Conservation (phyloP, 1,140 invertebrate species). For the Mya arenaria region DNA sequence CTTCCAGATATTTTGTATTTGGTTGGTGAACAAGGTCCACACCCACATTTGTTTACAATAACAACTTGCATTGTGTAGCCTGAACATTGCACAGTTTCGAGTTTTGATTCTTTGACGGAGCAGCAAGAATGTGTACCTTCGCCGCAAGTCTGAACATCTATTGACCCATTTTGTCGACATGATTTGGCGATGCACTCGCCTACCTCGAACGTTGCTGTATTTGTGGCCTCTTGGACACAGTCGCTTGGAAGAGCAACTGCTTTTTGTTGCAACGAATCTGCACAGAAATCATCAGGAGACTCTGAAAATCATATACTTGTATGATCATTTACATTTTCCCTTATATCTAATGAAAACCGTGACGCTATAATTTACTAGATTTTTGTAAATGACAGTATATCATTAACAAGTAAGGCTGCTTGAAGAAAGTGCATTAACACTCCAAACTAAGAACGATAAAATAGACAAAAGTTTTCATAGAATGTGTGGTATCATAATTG, state of each 20-base stretch:
- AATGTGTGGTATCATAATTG: too few relatives aligned
- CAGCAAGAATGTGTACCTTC: not conserved
- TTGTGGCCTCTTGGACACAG: not conserved
- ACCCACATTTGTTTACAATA: not conserved
- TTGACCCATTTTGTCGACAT: not conserved
- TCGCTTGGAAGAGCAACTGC: not conserved
- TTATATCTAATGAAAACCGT: too few relatives aligned
- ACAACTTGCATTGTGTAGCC: not conserved
- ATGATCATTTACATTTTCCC: too few relatives aligned
- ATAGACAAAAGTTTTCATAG: too few relatives aligned
- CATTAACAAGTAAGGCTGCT: too few relatives aligned
- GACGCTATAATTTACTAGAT: too few relatives aligned
- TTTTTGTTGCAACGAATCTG: not conserved
- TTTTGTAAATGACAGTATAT: too few relatives aligned
- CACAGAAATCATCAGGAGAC: not conserved
- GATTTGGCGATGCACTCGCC: conserved; percentile 10
- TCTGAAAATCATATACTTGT: too few relatives aligned
- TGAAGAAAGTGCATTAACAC: too few relatives aligned
- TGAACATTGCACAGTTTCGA: not conserved
- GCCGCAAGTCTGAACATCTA: not conserved
- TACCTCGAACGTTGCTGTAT: not conserved
- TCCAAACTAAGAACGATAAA: too few relatives aligned
- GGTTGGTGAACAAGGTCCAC: not conserved
- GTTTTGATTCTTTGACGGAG: not conserved
- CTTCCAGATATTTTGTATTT: not conserved